Evolutionary conservation across 30 jellyfish, hydroid and myxozoan species (phyloP).

Genomic region (Clytia hemisphaerica): DNA sequence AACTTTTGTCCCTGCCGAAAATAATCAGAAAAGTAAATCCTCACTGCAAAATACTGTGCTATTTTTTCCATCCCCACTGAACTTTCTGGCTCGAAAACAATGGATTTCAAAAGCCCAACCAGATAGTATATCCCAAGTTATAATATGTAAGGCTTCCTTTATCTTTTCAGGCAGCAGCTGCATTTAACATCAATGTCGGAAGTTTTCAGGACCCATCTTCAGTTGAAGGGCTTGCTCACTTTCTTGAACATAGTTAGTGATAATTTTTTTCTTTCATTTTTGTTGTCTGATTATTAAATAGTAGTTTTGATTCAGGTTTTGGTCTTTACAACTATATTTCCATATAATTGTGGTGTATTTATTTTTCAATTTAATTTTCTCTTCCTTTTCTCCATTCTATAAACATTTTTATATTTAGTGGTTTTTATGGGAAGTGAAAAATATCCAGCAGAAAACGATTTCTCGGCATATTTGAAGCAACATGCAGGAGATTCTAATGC

Average conservation of each 20-base stretch:
- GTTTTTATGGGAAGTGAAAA: constrained; percentile 49
- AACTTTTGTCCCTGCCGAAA: too few species aligned
- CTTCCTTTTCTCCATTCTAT: neutral
- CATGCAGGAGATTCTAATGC: constrained; percentile 45
- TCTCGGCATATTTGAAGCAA: constrained; percentile 12
- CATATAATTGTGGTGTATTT: neutral
- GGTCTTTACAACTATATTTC: neutral
- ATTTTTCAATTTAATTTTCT: neutral
- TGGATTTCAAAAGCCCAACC: too few species aligned
- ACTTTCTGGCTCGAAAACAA: too few species aligned
- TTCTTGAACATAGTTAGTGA: constrained; percentile 45
- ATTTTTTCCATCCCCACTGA: too few species aligned
- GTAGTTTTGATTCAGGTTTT: neutral
- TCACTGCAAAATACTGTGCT: too few species aligned
- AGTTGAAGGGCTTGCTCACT: constrained; percentile 34
- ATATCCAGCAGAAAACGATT: constrained; percentile 51
- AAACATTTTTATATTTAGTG: constrained; percentile 15
- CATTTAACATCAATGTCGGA: constrained; percentile 22
- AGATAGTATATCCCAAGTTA: too few species aligned
- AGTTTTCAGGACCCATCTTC: constrained; percentile 30
- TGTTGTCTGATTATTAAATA: neutral
- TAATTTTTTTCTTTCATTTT: neutral
- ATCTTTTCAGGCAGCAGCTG: constrained; percentile 41
- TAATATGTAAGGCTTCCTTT: neutral
- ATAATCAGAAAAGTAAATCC: too few species aligned